A percentile compares a stretch with the other conserved stretches of the same genome.
phyloP scores from a whole-genome alignment of 2,888 invertebrate genomes.

The Parochlus steinenii region DNA sequence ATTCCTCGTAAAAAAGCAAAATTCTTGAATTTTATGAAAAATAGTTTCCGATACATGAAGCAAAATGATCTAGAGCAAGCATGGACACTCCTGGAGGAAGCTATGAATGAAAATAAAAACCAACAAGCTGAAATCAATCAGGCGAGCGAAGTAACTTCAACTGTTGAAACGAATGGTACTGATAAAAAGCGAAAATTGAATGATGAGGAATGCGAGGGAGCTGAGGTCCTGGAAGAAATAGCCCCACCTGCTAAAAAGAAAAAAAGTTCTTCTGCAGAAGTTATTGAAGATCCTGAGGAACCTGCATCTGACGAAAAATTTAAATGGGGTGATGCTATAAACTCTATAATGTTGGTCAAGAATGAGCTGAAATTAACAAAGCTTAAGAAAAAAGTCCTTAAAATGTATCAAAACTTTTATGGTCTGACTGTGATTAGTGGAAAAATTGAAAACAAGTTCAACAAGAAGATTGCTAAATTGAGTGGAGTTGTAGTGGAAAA shows the following conservation, averaged over 20 bases:
- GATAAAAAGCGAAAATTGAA: constrained; percentile 32
- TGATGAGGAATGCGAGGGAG: constrained; percentile 31
- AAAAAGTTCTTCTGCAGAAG: constrained; percentile 15
- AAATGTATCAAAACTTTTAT: constrained; percentile 35
- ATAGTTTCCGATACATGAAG: constrained; percentile 37
- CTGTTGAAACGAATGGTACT: constrained; percentile 34
- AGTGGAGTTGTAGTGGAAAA: constrained; percentile 43
- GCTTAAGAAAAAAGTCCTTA: constrained; percentile 56
- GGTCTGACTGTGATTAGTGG: constrained; percentile 30
- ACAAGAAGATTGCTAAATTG: constrained; percentile 51
- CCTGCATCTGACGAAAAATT: constrained; percentile 7
- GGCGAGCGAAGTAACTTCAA: constrained; percentile 24
- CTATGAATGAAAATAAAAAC: constrained; percentile 28
- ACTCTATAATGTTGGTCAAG: constrained; percentile 13
- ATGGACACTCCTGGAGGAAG: constrained; percentile 38
- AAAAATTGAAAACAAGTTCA: constrained; percentile 51
- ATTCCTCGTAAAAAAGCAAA: constrained; percentile 75
- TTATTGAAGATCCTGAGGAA: constrained; percentile 17
- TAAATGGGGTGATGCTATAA: constrained; percentile 13
- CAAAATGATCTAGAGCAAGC: constrained; percentile 47
- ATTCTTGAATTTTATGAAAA: constrained; percentile 61
- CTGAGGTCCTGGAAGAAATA: constrained; percentile 26
- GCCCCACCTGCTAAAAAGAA: constrained; percentile 16
- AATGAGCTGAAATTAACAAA: constrained; percentile 54
- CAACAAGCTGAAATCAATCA: constrained; percentile 8